Evolutionary conservation across 30 jellyfish, hydroid and myxozoan genomes (phyloP).

Genomic region (Aurelia aurita complex sp. Pacific): DNA sequence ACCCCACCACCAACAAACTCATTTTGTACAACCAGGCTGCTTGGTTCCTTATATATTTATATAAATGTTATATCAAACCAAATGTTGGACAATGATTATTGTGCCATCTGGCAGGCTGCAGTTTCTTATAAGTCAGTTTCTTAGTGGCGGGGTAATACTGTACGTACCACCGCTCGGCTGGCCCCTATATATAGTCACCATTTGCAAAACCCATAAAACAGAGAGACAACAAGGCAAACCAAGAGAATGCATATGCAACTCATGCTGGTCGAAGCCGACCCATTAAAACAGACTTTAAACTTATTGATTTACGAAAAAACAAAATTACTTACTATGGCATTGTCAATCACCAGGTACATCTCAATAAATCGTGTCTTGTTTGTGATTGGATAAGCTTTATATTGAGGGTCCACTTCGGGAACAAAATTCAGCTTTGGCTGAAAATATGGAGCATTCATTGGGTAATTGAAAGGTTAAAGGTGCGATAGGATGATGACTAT

Average conservation of each 20-base stretch:
- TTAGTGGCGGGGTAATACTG: no score
- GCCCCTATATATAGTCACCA: neutral
- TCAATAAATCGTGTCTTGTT: constrained; percentile 81
- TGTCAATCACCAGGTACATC: constrained; percentile 69
- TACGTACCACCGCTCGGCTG: neutral
- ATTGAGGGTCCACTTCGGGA: constrained; percentile 84
- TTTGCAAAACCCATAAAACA: neutral
- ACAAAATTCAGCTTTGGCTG: neutral
- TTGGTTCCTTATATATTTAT: no score
- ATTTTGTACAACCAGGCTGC: no score
- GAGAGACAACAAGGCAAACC: no score
- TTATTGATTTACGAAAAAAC: neutral
- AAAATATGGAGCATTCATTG: neutral
- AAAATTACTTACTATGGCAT: constrained; percentile 64
- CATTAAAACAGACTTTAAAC: neutral
- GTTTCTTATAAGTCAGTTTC: no score
- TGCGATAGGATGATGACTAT: no score
- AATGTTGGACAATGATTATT: no score
- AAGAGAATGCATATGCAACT: no score
- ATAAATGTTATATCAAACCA: no score
- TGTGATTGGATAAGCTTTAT: constrained; percentile 59
- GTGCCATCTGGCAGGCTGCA: no score
- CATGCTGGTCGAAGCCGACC: neutral
- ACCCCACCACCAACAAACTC: no score
- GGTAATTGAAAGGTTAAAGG: no score